Percentiles rank a stretch among this genome's conserved stretches.
Conservation (phyloP, 2,888 invertebrate genomes). For the Exephanes ischioxanthus region DNA sequence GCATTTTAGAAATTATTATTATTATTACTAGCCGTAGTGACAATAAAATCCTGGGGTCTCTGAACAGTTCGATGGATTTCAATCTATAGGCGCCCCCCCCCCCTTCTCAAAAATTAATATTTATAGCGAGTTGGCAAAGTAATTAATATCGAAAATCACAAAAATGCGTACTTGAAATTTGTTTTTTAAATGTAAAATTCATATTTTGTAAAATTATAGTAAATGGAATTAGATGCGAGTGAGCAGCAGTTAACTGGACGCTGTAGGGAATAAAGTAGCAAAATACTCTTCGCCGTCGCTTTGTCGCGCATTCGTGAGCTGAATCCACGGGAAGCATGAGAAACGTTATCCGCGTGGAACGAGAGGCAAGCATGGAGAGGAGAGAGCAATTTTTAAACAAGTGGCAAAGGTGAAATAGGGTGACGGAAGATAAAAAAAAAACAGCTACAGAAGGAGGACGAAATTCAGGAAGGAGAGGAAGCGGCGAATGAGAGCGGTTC, state of each 20-base stretch:
- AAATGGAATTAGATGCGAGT: background rate
- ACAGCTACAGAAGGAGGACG: constrained; percentile 63
- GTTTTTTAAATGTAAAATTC: background rate
- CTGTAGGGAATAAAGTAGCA: background rate
- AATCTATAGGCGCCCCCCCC: background rate
- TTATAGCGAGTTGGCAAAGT: too few species aligned
- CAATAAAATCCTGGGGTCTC: constrained; percentile 18
- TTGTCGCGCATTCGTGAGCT: background rate
- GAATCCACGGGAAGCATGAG: constrained; percentile 36
- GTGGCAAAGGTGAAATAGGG: constrained; percentile 72
- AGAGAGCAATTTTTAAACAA: constrained; percentile 81
- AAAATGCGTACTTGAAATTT: background rate
- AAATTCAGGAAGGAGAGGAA: constrained; percentile 52
- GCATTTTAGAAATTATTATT: background rate
- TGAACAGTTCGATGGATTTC: constrained; percentile 16
- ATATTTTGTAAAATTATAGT: background rate
- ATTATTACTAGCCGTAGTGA: background rate
- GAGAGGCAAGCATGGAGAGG: constrained; percentile 81
- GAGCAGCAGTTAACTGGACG: background rate
- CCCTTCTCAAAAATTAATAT: background rate
- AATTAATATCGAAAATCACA: background rate
- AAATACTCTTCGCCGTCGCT: background rate
- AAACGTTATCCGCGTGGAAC: constrained; percentile 74
- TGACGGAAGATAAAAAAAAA: constrained; percentile 63
- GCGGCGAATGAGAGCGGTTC: constrained; percentile 18